Evolutionary conservation across 2,888 invertebrate genomes (phyloP), one percentile per base, ranked within the genome.

Genomic region (Thera obeliscata): DNA sequence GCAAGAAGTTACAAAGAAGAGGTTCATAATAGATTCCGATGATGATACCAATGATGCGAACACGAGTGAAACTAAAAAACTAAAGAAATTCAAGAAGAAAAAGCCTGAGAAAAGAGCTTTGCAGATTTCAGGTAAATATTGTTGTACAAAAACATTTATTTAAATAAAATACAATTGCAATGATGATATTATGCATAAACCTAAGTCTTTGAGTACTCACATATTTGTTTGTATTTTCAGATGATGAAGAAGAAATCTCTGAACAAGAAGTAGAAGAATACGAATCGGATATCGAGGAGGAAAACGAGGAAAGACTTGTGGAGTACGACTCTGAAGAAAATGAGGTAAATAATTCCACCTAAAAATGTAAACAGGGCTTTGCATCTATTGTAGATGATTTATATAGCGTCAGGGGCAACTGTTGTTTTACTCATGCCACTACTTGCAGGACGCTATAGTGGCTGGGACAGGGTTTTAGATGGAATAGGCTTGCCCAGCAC

Each of bases 281-380:
- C 6, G 74, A 79, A 49, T 86, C 87, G 11, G 88, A 86, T 60
- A 72, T 82, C 4, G 85, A 86, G 64, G 86, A 87, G 11, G 85
- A 87, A 2, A 78, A 83, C 11, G 82, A 81, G 41, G 91, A 93
- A 43, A 86, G 87, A 64, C 87, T 94, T 67, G 92, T 96, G 2
- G 96, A 96, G 78, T 97, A 97, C 80, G 97, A 97, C 85, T 97
- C 97, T 0, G 97, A 97, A 84, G 97, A 97, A 87, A 97, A 97
- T 87, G 97, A 97, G 94, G 95, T 90, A 75, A 61, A 11, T 5
- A 46, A 52, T 41, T 6, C n/a, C n/a, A n/a, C n/a, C n/a, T n/a
- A n/a, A n/a, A n/a, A n/a, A n/a, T n/a, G n/a, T n/a, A n/a, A n/a
- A n/a, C n/a, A n/a, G n/a, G n/a, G n/a, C n/a, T n/a, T n/a, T n/a